Evolutionary conservation across 1,140 invertebrate genomes (phyloP), one percentile per base, ranked within the genome.

Genomic region (Pseudomyrmex cubaensis): DNA sequence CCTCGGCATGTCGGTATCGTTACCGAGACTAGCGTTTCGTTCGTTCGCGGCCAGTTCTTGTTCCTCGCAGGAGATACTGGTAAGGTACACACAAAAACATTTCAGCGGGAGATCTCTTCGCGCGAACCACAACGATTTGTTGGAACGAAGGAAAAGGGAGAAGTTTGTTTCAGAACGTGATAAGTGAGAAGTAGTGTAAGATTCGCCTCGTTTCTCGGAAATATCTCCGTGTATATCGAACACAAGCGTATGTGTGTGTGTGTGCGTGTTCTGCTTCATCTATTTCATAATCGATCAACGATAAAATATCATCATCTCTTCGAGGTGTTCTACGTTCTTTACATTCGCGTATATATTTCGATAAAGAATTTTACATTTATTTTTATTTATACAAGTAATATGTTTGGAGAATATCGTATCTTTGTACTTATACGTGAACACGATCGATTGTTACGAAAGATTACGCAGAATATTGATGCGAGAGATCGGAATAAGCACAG

Each of bases 1-100:
- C 12, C 50, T 56, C 44, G 44, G 76, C 44, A 48, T 50, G 76
- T 72, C 76, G 56, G 76, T 80, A 80, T 80, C 76, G 66, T 80
- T 72, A 61, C 76, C 76, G 66, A 35, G 35, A 78, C 76, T 48
- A 78, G 66, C 66, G 66, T 78, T 67, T 69, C 63, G 35, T 78
- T 78, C 63, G 20, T 54, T 69, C 76, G 64, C 56, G 54, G 44
- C 54, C 22, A 59, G 20, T 72, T 80, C 56, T 80, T 80, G 66
- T 59, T 80, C 44, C 54, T 59, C 9, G 3, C 35, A 48, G 54
- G 54, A 59, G 44, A 44, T 78, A 57, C 35, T 48, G 20, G 44
- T 57, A 48, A 57, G 64, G 7, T 70, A 54, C 64, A 25, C 54
- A 25, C 66, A 59, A 72, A 80, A 80, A 80, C 64, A 59, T 72